Evolutionary conservation across 2,113 vertebrate species (phyloP).

Genomic region (human (Homo sapiens)): GRCh38 chr9:90706001-90706500

Average conservation of each 20-base stretch:
- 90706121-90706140: neutral
- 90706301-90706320: neutral
- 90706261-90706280: neutral
- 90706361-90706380: neutral
- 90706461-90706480: too few species aligned
- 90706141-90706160: neutral
- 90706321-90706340: neutral
- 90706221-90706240: neutral
- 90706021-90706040: neutral
- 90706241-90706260: neutral
- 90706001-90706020: too few species aligned
- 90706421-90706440: neutral
- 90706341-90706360: neutral
- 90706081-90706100: neutral
- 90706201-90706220: neutral
- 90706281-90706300: neutral
- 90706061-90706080: neutral
- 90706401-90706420: neutral
- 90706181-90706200: neutral
- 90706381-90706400: neutral
- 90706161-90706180: neutral
- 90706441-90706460: neutral
- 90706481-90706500: neutral
- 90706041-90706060: neutral
- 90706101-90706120: neutral